Percentiles rank a stretch among this genome's conserved stretches.
Evolutionary conservation across 2,888 invertebrate genomes (phyloP).

Genomic region (Pherbina coryleti): DNA sequence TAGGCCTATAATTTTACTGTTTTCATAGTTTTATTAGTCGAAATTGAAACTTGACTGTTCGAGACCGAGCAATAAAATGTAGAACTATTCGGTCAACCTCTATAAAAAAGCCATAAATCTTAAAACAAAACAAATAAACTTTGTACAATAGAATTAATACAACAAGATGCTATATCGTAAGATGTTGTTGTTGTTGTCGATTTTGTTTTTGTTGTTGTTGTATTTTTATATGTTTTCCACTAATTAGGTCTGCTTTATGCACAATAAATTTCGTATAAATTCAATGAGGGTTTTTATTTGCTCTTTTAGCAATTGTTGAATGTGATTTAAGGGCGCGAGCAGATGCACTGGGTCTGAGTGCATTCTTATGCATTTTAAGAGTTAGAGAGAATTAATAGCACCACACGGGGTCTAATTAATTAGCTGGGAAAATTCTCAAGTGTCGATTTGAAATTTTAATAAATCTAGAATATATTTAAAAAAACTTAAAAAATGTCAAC

Average conservation of each 20-base stretch:
- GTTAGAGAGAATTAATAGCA: background rate
- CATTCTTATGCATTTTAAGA: background rate
- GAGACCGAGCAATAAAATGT: too few species aligned
- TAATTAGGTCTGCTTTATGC: constrained; percentile 19
- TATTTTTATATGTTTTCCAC: background rate
- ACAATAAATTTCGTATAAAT: background rate
- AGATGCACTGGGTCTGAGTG: background rate
- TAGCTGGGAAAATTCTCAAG: background rate
- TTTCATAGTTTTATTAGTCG: too few species aligned
- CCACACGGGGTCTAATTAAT: background rate
- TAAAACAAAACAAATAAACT: background rate
- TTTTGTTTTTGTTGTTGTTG: too few species aligned
- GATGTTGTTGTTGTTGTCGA: background rate
- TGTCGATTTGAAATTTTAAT: too few species aligned
- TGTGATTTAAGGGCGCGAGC: constrained; percentile 12
- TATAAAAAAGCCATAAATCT: background rate
- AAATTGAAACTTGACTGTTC: too few species aligned
- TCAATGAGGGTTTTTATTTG: too few species aligned
- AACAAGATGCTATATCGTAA: background rate
- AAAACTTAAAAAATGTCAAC: too few species aligned
- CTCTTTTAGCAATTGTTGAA: background rate
- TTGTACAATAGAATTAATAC: background rate
- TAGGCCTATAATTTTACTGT: too few species aligned
- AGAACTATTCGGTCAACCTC: too few species aligned
- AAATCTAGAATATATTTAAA: too few species aligned